Evolutionary conservation across 2,797 vertebrate species (phyloP).

Genomic region (Hypotaenidia okinawae): DNA sequence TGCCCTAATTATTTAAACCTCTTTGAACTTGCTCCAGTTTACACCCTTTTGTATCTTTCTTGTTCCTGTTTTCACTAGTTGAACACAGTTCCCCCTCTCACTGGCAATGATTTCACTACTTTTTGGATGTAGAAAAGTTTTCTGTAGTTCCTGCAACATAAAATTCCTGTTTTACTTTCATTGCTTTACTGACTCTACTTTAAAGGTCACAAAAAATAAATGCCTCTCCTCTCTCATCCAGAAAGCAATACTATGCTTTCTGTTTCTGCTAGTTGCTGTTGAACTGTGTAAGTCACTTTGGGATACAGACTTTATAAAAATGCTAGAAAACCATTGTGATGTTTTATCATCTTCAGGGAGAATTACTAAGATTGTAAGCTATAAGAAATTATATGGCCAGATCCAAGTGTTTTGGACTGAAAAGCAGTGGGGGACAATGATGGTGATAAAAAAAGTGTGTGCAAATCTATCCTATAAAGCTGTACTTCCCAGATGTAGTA

Average conservation of each 20-base stretch:
- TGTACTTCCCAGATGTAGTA: not conserved
- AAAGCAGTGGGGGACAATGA: not conserved
- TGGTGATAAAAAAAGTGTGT: not conserved
- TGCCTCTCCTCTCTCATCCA: not conserved
- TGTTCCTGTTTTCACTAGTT: not conserved
- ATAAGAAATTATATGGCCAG: not conserved
- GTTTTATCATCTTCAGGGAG: not conserved
- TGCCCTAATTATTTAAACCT: not conserved
- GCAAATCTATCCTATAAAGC: not conserved
- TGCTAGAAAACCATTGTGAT: not conserved
- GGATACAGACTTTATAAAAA: not conserved
- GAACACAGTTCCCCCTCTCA: not conserved
- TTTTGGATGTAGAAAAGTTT: not conserved
- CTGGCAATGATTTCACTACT: not conserved
- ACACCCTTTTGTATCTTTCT: not conserved
- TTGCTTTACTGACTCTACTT: not conserved
- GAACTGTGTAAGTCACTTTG: not conserved
- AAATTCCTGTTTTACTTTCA: not conserved
- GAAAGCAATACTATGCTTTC: not conserved
- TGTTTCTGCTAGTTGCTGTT: not conserved
- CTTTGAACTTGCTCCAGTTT: not conserved
- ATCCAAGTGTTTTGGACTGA: not conserved
- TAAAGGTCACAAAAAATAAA: not conserved
- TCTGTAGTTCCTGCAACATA: not conserved
- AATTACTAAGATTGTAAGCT: not conserved